Conservation (phyloP, 2,113 vertebrate genomes). For the Anoura caudifer region DNA sequence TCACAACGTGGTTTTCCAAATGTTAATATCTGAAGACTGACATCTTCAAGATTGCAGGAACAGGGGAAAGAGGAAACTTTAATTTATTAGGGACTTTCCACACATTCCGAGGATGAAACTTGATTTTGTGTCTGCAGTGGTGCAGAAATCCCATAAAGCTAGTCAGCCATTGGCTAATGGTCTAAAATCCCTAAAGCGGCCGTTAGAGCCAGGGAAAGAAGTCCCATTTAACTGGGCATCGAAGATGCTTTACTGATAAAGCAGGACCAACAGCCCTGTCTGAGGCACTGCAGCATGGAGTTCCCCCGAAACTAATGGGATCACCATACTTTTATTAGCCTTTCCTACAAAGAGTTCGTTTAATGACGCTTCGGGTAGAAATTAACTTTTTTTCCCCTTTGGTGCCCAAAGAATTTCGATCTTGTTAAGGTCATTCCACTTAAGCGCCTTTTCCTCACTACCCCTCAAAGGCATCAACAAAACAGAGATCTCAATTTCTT, state of each 20-base stretch:
- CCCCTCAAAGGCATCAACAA: not conserved
- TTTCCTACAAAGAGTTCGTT: not conserved
- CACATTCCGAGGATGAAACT: slow-evolving; percentile 37
- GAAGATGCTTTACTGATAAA: slow-evolving; percentile 66
- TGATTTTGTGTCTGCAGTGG: slow-evolving; percentile 33
- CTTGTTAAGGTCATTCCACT: slow-evolving; percentile 45
- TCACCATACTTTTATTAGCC: slow-evolving; percentile 60
- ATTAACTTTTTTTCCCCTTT: slow-evolving; percentile 37
- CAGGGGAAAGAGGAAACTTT: not conserved
- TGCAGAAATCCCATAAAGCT: slow-evolving; percentile 69
- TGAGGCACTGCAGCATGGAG: not conserved
- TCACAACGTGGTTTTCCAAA: not conserved
- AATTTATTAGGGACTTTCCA: slow-evolving; percentile 48
- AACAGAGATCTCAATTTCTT: not conserved
- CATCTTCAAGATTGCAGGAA: not conserved
- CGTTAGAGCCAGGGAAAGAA: not conserved
- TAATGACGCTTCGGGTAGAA: slow-evolving; percentile 61
- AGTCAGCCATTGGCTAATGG: slow-evolving; percentile 69
- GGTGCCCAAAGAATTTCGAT: slow-evolving; percentile 17
- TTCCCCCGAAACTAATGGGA: slow-evolving; percentile 42
- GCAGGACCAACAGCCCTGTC: slow-evolving; percentile 64
- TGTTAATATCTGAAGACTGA: not conserved
- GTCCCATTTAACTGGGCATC: slow-evolving; percentile 61
- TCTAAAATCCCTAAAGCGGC: slow-evolving; percentile 40
- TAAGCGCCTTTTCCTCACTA: slow-evolving; percentile 1